A percentile compares a stretch with the other conserved stretches of the same genome.
phyloP scores from a whole-genome alignment of 2,113 vertebrate genomes.

The Felis catus region F.catus_Fca126_mat1.0 CM031412.1:37785001-37785500 shows the following conservation, averaged over 20 bases:
- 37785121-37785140: not conserved
- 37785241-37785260: not conserved
- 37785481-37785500: not conserved
- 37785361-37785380: not conserved
- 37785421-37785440: not conserved
- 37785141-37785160: not conserved
- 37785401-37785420: not conserved
- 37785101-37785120: not conserved
- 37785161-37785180: not conserved
- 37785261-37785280: not conserved
- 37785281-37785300: not conserved
- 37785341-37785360: not conserved
- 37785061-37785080: not conserved
- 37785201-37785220: not conserved
- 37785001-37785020: not conserved
- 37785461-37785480: not conserved
- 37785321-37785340: not conserved
- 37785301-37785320: not conserved
- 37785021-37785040: not conserved
- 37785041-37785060: not conserved
- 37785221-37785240: not conserved
- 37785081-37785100: not conserved
- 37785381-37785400: not conserved
- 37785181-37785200: not conserved
- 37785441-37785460: not conserved